Evolutionary conservation across 2,113 vertebrate genomes (phyloP).

Genomic region (Lamprologus tigripictilis): DNA sequence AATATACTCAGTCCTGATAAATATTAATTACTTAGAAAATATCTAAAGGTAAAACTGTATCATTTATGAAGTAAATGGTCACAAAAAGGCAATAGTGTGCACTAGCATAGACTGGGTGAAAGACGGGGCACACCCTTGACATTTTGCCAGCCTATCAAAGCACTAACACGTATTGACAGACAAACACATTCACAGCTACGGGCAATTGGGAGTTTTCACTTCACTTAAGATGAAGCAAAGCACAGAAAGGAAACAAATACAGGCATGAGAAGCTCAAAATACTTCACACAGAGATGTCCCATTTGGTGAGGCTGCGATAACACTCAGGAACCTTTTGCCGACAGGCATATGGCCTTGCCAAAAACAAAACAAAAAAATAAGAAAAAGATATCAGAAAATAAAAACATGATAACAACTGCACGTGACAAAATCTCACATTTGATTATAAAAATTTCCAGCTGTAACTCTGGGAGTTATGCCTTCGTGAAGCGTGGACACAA

Average conservation of each 20-base stretch:
- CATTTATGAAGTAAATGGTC: neutral
- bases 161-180: slow-evolving; percentile 14
- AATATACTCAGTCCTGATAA: neutral
- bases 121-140: slow-evolving; percentile 7
- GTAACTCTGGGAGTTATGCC: neutral
- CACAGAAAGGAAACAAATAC: neutral
- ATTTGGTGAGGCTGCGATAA: neutral
- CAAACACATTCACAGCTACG: slow-evolving; percentile 21
- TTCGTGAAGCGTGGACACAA: neutral
- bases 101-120: neutral
- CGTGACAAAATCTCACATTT: neutral
- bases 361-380: neutral
- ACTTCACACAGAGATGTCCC: neutral
- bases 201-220: slow-evolving; percentile 3
- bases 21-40: neutral
- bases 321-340: neutral
- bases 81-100: neutral
- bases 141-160: slow-evolving; percentile 16
- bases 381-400: neutral
- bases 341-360: neutral
- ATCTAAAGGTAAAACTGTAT: neutral
- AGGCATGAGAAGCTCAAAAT: neutral
- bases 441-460: neutral
- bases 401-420: neutral
- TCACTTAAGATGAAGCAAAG: neutral